phyloP scores from a whole-genome alignment of 2,113 vertebrate genomes.

The Dendropsophus ebraccatus region DNA sequence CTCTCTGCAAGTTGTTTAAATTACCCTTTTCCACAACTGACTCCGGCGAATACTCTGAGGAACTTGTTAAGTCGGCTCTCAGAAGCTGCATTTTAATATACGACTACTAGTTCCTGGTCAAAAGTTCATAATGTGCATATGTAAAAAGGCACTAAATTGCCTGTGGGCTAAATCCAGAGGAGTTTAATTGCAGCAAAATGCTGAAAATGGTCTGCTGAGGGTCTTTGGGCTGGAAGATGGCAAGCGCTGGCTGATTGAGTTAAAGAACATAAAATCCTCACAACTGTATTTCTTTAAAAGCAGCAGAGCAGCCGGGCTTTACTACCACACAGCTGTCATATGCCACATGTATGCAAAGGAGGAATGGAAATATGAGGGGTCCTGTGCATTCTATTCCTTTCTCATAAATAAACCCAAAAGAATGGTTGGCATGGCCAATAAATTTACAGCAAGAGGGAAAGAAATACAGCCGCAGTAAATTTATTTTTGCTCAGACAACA shows the following conservation, averaged over 20 bases:
- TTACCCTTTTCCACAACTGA: constrained; percentile 84
- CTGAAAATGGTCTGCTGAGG: constrained; percentile 87
- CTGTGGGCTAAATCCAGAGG: constrained; percentile 93
- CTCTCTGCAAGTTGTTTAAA: constrained; percentile 87
- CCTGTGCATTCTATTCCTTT: constrained; percentile 49
- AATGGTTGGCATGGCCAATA: constrained; percentile 67
- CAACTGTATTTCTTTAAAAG: constrained; percentile 82
- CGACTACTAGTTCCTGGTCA: constrained; percentile 89
- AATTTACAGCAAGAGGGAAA: constrained; percentile 66
- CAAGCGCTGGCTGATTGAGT: constrained; percentile 80
- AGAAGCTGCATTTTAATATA: constrained; percentile 86
- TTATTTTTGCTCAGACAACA: constrained; percentile 32
- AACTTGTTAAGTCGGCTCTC: constrained; percentile 94
- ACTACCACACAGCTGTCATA: constrained; percentile 64
- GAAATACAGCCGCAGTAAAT: constrained; percentile 61
- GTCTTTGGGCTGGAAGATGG: constrained; percentile 79
- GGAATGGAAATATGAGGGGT: constrained; percentile 64
- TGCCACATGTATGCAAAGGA: constrained; percentile 66
- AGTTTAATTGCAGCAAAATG: constrained; percentile 98
- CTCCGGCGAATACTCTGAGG: constrained; percentile 89
- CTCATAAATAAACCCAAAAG: constrained; percentile 75
- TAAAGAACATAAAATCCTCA: constrained; percentile 77
- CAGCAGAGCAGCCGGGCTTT: constrained; percentile 70
- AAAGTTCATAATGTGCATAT: constrained; percentile 99
- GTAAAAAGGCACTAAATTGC: constrained; percentile 98